phyloP scores from a whole-genome alignment of 23 tunicate species.

The Oikopleura dioica region DNA sequence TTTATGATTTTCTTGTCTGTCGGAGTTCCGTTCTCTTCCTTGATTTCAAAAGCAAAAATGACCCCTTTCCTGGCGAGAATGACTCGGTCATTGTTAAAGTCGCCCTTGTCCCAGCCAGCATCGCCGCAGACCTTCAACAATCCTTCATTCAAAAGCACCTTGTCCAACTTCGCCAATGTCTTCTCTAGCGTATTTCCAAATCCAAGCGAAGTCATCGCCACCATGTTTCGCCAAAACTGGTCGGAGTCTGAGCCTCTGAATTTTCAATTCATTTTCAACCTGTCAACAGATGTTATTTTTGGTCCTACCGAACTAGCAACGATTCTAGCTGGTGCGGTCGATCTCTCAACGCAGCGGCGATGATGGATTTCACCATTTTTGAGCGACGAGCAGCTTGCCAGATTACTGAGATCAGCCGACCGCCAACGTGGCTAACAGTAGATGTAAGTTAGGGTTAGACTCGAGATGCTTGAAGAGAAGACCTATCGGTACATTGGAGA shows the following conservation, averaged over 20 bases:
- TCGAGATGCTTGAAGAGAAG: too few relatives aligned
- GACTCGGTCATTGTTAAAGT: too few relatives aligned
- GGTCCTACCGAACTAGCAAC: neutral
- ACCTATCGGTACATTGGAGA: too few relatives aligned
- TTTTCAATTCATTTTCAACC: too few relatives aligned
- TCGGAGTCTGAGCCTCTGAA: constrained; percentile 1
- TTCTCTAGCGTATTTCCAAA: neutral
- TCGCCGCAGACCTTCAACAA: neutral
- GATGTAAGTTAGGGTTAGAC: too few relatives aligned
- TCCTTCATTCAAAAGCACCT: neutral
- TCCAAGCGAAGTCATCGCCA: neutral
- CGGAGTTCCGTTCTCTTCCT: too few relatives aligned
- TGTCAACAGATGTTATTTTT: too few relatives aligned
- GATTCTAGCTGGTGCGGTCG: neutral
- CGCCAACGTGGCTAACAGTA: constrained; percentile 7
- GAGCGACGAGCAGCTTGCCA: constrained; percentile 12
- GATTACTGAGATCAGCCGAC: neutral
- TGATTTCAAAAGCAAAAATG: too few relatives aligned
- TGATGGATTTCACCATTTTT: neutral
- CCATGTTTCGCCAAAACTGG: constrained; percentile 1
- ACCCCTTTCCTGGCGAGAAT: too few relatives aligned
- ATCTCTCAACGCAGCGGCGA: neutral
- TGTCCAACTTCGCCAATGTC: neutral
- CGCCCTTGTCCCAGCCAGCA: constrained; percentile 8
- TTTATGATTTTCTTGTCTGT: too few relatives aligned